phyloP scores from a whole-genome alignment of 2,888 invertebrate species.

The Morpho helenor region DNA sequence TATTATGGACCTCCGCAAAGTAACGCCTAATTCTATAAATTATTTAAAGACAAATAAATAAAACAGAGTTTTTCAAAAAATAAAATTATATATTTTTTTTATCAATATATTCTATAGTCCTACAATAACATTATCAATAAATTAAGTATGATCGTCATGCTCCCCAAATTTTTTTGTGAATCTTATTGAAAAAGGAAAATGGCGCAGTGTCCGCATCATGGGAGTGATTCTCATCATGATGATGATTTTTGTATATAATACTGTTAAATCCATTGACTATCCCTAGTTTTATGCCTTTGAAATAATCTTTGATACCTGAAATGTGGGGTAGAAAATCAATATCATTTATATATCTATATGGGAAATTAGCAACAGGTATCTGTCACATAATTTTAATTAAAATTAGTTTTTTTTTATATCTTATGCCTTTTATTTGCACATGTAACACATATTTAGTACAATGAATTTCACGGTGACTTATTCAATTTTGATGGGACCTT shows the following conservation, averaged over 20 bases:
- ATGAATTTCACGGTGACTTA: too few species aligned
- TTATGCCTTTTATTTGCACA: too few species aligned
- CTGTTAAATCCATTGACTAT: constrained; percentile 40
- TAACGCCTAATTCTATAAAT: too few species aligned
- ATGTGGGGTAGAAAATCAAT: constrained; percentile 27
- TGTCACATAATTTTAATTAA: too few species aligned
- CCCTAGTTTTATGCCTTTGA: constrained; percentile 37
- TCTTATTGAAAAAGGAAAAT: constrained; percentile 27
- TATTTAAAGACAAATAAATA: too few species aligned
- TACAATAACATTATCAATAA: neutral
- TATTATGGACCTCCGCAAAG: too few species aligned
- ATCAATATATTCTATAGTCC: neutral
- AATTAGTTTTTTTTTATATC: too few species aligned
- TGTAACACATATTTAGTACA: too few species aligned
- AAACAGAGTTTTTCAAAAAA: too few species aligned
- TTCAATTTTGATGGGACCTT: too few species aligned
- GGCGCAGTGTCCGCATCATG: constrained; percentile 27
- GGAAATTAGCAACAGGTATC: too few species aligned
- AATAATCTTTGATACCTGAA: constrained; percentile 38
- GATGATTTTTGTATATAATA: constrained; percentile 35
- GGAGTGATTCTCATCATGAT: constrained; percentile 13
- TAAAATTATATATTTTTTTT: too few species aligned
- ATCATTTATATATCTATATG: neutral
- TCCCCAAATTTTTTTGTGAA: constrained; percentile 26
- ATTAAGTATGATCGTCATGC: constrained; percentile 12